Evolutionary conservation across 2,888 invertebrate species (phyloP), one percentile per base, ranked within the genome.

Genomic region (Tachina grossa): DNA sequence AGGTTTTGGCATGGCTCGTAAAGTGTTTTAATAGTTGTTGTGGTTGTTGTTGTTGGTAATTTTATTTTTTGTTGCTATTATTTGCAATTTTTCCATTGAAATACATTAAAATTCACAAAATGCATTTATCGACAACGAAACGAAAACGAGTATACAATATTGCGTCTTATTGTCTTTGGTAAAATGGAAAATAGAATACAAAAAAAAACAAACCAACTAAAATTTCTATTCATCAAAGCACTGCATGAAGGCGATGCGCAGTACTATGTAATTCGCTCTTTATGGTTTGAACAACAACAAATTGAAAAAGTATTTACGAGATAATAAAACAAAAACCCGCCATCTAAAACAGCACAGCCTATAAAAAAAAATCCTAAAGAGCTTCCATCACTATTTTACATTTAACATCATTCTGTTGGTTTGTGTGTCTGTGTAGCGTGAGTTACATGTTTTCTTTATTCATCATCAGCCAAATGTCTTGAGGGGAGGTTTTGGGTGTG

Each of bases 91-190:
- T 84, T 84, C 80, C 76, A 80, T 66, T 80, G 84, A 84, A 80
- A 80, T 84, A 43, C 80, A 84, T 84, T 84, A 76, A 80, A 80
- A 84, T 84, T 71, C 84, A 84, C 80, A 65, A 80, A 72, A 80
- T 84, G 80, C 51, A 68, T 76, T 79, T 66, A 45, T 65, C 57
- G 71, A n/a, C 59, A 71, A 14, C 22, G 45, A 59, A 77, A 65
- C 71, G 22, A 71, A 51, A 22, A 61, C 51, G 31, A 75, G 41
- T 65, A 55, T 49, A 47, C 19, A 9, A 31, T 59, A 80, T 76
- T 84, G 76, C 84, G 79, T 84, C 84, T 84, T 80, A 79, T 61
- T 72, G 72, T 84, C 75, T 74, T 74, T 61, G 59, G 78, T 41
- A 69, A 78, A 78, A 69, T 69, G 39, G 10, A 59, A 77, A 77